phyloP scores from a whole-genome alignment of 2,113 vertebrate genomes.

The Solenodon paradoxus region DNA sequence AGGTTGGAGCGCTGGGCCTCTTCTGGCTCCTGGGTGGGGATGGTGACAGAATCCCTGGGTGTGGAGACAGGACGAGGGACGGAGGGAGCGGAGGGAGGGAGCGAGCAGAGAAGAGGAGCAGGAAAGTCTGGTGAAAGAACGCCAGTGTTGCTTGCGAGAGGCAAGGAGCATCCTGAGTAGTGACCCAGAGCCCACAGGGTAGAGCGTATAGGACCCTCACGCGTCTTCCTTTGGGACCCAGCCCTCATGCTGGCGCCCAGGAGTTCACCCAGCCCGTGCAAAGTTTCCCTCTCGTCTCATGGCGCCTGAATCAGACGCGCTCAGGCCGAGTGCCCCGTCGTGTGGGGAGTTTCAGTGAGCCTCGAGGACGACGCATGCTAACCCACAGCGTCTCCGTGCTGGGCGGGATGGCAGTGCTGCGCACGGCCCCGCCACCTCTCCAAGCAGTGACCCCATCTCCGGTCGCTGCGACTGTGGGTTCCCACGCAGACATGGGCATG shows the following conservation, averaged over 20 bases:
- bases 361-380: no score
- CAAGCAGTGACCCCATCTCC: not conserved
- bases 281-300: no score
- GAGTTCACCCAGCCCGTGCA: no score
- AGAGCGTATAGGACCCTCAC: no score
- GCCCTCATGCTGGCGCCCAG: no score
- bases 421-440: not conserved
- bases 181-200: not conserved
- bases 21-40: no score
- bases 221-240: not conserved
- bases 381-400: not conserved
- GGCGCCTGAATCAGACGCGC: no score
- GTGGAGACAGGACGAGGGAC: not conserved
- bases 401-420: not conserved
- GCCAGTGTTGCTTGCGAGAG: no score
- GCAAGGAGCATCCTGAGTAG: not conserved
- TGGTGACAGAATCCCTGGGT: not conserved
- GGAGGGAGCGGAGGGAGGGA: not conserved
- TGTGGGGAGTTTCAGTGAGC: no score
- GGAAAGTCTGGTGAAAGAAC: no score
- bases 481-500: not conserved
- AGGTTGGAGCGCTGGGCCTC: not conserved
- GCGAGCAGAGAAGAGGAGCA: not conserved
- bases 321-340: no score
- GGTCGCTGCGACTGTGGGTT: not conserved